phyloP scores from a whole-genome alignment of 1,140 invertebrate genomes.

The Rhyzopertha dominica region DNA sequence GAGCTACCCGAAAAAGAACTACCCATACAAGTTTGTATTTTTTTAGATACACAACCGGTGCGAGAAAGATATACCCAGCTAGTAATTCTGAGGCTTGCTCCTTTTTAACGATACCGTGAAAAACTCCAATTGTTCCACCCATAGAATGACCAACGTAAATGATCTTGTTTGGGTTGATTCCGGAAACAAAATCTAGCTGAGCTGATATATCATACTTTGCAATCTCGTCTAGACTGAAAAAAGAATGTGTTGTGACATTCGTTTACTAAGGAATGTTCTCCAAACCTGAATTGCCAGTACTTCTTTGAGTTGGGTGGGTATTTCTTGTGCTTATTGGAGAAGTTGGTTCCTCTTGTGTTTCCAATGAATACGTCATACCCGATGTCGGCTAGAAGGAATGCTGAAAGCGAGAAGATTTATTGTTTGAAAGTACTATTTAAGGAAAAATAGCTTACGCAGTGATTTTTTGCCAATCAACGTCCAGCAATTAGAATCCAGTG shows the following conservation, averaged over 20 bases:
- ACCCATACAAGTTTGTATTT: too few relatives aligned
- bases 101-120: slow-evolving; percentile 39
- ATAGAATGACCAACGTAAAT: slow-evolving; percentile 55
- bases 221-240: slow-evolving; percentile 52
- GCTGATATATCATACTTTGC: slow-evolving; percentile 54
- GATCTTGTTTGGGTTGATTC: slow-evolving; percentile 45
- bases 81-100: slow-evolving; percentile 43
- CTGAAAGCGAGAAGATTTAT: too few relatives aligned
- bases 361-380: slow-evolving; percentile 61
- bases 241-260: too few relatives aligned
- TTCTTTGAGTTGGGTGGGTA: slow-evolving; percentile 32
- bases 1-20: too few relatives aligned
- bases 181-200: slow-evolving; percentile 49
- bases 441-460: slow-evolving; percentile 29
- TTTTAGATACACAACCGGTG: slow-evolving; percentile 65
- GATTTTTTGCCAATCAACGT: slow-evolving; percentile 48
- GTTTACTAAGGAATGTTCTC: too few relatives aligned
- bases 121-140: slow-evolving; percentile 51
- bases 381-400: slow-evolving; percentile 43
- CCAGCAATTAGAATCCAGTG: slow-evolving; percentile 53
- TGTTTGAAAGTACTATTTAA: too few relatives aligned
- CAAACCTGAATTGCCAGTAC: too few relatives aligned
- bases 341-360: slow-evolving; percentile 61
- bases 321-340: slow-evolving; percentile 46
- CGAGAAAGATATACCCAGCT: slow-evolving; percentile 58